A percentile compares a stretch with the other conserved stretches of the same genome.
Evolutionary conservation across 2,113 vertebrate species (phyloP).

Genomic region (Anguilla japonica): DNA sequence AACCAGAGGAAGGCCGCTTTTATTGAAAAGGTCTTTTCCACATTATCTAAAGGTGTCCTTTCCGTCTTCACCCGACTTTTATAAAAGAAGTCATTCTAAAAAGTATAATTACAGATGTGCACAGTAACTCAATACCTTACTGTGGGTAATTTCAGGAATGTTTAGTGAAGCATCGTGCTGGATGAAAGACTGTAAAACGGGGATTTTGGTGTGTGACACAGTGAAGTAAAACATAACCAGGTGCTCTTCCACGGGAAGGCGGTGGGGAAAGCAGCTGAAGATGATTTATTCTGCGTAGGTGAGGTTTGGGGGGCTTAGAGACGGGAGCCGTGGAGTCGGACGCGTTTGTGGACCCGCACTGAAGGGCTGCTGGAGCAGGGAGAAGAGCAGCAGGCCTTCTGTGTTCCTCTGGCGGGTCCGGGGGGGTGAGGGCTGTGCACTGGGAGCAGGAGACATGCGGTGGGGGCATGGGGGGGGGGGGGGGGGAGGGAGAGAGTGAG

Average conservation of each 20-base stretch:
- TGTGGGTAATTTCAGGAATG: neutral
- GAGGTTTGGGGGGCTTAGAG: slow-evolving; percentile 8
- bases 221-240: neutral
- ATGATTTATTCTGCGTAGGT: neutral
- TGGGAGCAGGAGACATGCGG: slow-evolving; percentile 23
- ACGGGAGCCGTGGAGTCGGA: slow-evolving; percentile 49
- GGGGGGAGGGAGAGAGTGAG: slow-evolving; percentile 52
- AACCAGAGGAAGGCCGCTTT: neutral
- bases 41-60: neutral
- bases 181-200: neutral
- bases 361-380: slow-evolving; percentile 63
- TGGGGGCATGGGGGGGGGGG: slow-evolving; percentile 28
- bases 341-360: slow-evolving; percentile 53
- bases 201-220: neutral
- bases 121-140: neutral
- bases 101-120: neutral
- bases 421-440: slow-evolving; percentile 27
- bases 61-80: neutral
- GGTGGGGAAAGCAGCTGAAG: neutral
- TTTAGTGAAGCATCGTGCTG: neutral
- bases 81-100: neutral
- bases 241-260: neutral
- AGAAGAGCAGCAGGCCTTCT: slow-evolving; percentile 68
- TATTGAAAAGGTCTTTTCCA: neutral
- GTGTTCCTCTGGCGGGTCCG: slow-evolving; percentile 64